These are phyloP conservation scores for Cyclina sinensis DNA, from an alignment of 1,140 invertebrate genomes.

Conservation along the genomic window DNA sequence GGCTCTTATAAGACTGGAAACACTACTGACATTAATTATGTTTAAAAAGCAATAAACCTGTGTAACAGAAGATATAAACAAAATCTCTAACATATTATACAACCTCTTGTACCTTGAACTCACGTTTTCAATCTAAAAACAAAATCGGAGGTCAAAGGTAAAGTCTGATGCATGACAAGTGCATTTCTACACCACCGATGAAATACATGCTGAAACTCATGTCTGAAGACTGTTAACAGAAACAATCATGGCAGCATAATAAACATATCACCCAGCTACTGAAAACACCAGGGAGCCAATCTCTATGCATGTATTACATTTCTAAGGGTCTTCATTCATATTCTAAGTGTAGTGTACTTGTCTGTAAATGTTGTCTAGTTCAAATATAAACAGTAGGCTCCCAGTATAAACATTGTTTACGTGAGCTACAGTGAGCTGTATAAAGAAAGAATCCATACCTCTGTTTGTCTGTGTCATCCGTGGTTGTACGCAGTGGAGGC, in stretches of 20 bases:
- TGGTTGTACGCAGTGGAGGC: not conserved
- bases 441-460: not conserved
- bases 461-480: not conserved
- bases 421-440: not conserved
- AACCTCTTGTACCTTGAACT: no score
- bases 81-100: no score
- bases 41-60: no score
- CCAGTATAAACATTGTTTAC: not conserved
- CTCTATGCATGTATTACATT: not conserved
- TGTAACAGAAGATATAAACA: no score
- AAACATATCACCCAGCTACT: not conserved
- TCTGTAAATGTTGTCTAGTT: not conserved
- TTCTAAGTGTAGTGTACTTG: not conserved
- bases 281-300: no score
- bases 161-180: not conserved
- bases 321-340: not conserved
- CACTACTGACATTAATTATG: no score
- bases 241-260: slow-evolving; percentile 10
- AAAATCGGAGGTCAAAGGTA: not conserved
- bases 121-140: no score
- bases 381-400: not conserved
- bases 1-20: no score
- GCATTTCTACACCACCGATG: not conserved
- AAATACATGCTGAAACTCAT: not conserved
- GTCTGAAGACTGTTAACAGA: not conserved